Percentiles rank a stretch among this genome's conserved stretches.
phyloP scores from a whole-genome alignment of 2,113 vertebrate species.

The Toxotes chatareus region DNA sequence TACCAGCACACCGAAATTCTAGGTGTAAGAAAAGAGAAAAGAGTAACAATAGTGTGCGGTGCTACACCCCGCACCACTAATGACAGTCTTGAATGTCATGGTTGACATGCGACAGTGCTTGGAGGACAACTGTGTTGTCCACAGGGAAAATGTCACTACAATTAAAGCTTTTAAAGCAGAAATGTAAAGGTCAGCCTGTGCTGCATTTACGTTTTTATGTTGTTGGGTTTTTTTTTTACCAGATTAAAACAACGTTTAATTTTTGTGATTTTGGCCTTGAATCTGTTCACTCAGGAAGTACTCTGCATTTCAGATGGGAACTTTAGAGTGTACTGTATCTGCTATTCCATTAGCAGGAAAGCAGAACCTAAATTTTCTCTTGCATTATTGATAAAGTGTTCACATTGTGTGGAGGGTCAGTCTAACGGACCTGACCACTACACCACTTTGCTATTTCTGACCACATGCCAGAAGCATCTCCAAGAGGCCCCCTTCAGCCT shows the following conservation, averaged over 20 bases:
- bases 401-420: conserved; percentile 15
- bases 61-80: too few relatives aligned
- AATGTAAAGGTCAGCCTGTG: conserved; percentile 34
- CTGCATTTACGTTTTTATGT: not conserved
- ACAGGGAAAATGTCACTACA: conserved; percentile 58
- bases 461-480: conserved; percentile 53
- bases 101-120: conserved; percentile 10
- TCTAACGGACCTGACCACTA: conserved; percentile 41
- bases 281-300: conserved; percentile 3
- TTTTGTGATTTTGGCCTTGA: conserved; percentile 23
- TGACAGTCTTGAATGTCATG: conserved; percentile 46
- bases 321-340: conserved; percentile 24
- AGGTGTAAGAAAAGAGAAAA: too few relatives aligned
- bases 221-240: not conserved
- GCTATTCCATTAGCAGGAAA: conserved; percentile 50
- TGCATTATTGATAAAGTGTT: conserved; percentile 64
- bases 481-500: conserved; percentile 40
- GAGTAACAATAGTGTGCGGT: too few relatives aligned
- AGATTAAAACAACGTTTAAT: not conserved
- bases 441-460: conserved; percentile 63
- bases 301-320: conserved; percentile 10
- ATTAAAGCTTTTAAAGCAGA: conserved; percentile 50
- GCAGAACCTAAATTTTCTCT: conserved; percentile 40
- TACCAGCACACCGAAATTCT: too few relatives aligned
- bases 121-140: conserved; percentile 32